Base-by-base conservation (phyloP, 2,113 vertebrate species). In the Hemibagrus wyckioides region DNA sequence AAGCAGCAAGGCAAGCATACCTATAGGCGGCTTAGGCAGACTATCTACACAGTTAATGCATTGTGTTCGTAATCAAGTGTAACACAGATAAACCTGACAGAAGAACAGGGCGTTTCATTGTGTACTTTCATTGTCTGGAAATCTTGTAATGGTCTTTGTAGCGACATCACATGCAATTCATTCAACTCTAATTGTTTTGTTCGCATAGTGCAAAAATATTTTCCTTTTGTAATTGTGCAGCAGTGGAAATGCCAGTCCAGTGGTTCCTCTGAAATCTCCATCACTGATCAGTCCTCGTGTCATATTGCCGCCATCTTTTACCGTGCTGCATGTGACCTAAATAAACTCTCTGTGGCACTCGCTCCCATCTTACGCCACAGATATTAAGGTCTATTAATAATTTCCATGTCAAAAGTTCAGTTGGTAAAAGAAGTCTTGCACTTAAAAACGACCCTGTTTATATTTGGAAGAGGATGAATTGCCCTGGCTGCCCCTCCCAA, bases 381-480 rank as follows among this genome's bases (percentile, higher is more conserved):
- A 76, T 69, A 65, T 81, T 52, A 69, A 69, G n/a, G 30, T 82
- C 50, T 65, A 82, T 69, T 44, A 83, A 67, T 82, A 86, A 84
- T 67, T 82, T 23, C 44, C 57, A 39, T 82, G 81, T 83, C 44
- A 77, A 87, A 83, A 77, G 69, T 83, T 87, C 80, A 76, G 80
- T 63, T 59, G 57, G 69, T 82, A 87, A 80, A 75, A 54, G 71
- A 87, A 56, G n/a, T 87, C 41, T 87, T 83, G 30, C n/a, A 25
- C 57, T 41, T 77, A 83, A 83, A 79, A 77, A 87, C 30, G 48
- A 33, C 25, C 41, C 30, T 86, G n/a, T 83, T 56, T 83, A 41
- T 83, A 41, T 50, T 65, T 79, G 69, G n/a, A 65, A 21, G 9
- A 61, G 56, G 39, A 28, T 61, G 36, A 54, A 48, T 19, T 56